These are phyloP conservation scores for Solenopsis fugax DNA, from an alignment of 1,140 invertebrate genomes.

Conservation along the genomic window DNA sequence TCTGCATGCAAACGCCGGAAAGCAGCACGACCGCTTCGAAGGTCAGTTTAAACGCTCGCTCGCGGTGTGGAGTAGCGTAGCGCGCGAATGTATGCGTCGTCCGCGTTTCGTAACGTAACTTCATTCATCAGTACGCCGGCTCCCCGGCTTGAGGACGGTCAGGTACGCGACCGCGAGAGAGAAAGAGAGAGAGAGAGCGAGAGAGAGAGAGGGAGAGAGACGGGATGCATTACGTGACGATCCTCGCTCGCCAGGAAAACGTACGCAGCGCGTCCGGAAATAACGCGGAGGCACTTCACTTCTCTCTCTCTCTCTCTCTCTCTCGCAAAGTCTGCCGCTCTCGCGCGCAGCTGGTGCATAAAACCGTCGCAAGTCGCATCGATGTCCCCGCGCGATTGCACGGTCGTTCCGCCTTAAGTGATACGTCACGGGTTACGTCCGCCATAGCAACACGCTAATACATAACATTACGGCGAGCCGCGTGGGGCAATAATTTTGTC, in stretches of 20 bases:
- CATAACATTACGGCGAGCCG: slow-evolving; percentile 62
- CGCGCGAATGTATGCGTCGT: slow-evolving; percentile 22
- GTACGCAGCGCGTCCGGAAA: slow-evolving; percentile 37
- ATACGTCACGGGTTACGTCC: slow-evolving; percentile 61
- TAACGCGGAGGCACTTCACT: slow-evolving; percentile 17
- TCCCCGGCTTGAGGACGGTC: slow-evolving; percentile 59
- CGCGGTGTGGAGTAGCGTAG: not conserved
- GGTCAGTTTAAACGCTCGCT: slow-evolving; percentile 42
- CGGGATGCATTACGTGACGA: slow-evolving; percentile 48
- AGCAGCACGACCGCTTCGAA: slow-evolving; percentile 45
- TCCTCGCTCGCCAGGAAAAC: slow-evolving; percentile 50
- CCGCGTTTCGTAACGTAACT: slow-evolving; percentile 59
- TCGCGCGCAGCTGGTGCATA: slow-evolving; percentile 33
- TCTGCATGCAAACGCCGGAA: slow-evolving; percentile 18
- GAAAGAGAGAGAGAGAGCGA: not conserved
- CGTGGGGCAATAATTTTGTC: slow-evolving; percentile 68
- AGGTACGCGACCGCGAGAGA: slow-evolving; percentile 42
- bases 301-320: not conserved
- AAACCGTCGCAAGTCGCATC: slow-evolving; percentile 60
- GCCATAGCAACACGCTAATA: slow-evolving; percentile 65
- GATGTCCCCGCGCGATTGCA: slow-evolving; percentile 67
- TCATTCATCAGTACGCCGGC: slow-evolving; percentile 50
- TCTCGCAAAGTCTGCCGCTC: not conserved
- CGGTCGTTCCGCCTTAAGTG: slow-evolving; percentile 63
- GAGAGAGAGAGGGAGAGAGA: not conserved